Evolutionary conservation across 1,140 invertebrate species (phyloP).

Genomic region (Caenorhabditis latens): DNA sequence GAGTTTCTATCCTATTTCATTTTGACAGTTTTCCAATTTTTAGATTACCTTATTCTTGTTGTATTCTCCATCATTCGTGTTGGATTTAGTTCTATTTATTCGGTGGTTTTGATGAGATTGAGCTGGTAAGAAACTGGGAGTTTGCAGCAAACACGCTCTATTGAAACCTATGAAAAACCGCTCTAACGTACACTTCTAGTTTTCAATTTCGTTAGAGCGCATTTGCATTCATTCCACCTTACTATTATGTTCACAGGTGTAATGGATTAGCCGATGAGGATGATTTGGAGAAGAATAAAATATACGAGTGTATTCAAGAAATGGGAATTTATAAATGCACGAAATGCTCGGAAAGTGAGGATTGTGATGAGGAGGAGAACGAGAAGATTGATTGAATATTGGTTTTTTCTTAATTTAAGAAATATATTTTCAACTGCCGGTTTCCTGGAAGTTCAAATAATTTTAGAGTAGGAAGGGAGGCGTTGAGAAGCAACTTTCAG

Average conservation of each 20-base stretch:
- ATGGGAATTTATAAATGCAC: conserved; percentile 29
- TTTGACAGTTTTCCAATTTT: background rate
- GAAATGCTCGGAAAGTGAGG: conserved; percentile 6
- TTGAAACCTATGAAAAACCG: too few species aligned
- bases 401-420: background rate
- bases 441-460: too few species aligned
- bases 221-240: too few species aligned
- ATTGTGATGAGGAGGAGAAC: background rate
- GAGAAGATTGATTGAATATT: conserved; percentile 12
- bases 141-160: too few species aligned
- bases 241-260: background rate
- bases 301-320: conserved; percentile 44
- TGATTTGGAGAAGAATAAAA: conserved; percentile 12
- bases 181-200: too few species aligned
- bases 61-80: conserved; percentile 11
- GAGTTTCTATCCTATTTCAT: background rate
- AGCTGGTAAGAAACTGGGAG: conserved; percentile 25
- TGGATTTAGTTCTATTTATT: background rate
- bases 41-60: conserved; percentile 26
- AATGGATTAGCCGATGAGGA: conserved; percentile 20
- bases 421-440: background rate
- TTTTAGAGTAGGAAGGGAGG: too few species aligned
- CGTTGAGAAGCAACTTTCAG: too few species aligned
- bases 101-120: conserved; percentile 26
- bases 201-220: too few species aligned